Conservation (phyloP, 2,888 invertebrate species). For the Troides helena region DNA sequence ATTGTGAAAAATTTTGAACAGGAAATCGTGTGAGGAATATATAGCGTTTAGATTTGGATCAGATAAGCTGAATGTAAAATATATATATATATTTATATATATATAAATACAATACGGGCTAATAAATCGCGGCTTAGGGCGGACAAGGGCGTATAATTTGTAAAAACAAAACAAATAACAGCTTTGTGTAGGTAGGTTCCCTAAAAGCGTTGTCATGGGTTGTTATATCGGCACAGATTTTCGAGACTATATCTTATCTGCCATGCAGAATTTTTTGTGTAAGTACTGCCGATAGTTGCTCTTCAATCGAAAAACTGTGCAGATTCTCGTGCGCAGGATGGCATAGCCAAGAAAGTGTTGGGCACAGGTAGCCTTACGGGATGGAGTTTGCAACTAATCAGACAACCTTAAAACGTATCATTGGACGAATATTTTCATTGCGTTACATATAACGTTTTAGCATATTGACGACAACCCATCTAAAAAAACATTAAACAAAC, state of each 20-base stretch:
- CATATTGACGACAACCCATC: conserved; percentile 68
- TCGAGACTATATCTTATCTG: conserved; percentile 20
- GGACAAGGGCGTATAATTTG: conserved; percentile 64
- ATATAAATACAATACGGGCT: conserved; percentile 61
- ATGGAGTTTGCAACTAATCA: conserved; percentile 70
- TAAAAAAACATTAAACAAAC: conserved; percentile 62
- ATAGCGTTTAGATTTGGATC: conserved; percentile 58
- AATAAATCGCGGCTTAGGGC: conserved; percentile 75
- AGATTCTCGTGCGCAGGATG: conserved; percentile 63
- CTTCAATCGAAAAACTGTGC: conserved; percentile 54
- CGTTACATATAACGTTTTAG: conserved; percentile 80
- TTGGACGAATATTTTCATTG: conserved; percentile 73
- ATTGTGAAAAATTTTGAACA: conserved; percentile 60
- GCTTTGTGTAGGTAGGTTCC: conserved; percentile 74
- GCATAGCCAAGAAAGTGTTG: conserved; percentile 63
- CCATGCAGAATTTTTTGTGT: conserved; percentile 23
- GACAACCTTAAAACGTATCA: conserved; percentile 59
- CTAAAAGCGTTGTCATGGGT: conserved; percentile 74
- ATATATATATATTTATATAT: conserved; percentile 42
- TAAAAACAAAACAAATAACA: conserved; percentile 71
- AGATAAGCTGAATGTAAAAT: conserved; percentile 60
- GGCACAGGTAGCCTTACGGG: conserved; percentile 57
- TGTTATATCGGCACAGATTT: conserved; percentile 54
- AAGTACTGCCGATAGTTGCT: conserved; percentile 20
- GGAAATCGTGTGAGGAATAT: conserved; percentile 61